Evolutionary conservation across 2,888 invertebrate species (phyloP).

Genomic region (Spicauda simplicius): DNA sequence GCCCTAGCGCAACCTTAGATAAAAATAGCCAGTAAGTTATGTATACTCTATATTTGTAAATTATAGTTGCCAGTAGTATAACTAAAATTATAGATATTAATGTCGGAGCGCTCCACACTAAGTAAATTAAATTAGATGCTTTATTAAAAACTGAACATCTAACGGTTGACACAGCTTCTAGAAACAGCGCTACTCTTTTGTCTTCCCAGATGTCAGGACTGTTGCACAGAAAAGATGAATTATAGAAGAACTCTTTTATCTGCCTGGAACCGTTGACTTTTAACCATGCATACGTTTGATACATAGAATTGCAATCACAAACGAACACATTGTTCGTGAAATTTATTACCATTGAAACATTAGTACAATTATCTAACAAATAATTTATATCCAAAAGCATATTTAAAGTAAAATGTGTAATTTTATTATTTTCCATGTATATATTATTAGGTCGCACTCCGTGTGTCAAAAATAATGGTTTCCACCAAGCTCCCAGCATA

Average conservation of each 20-base stretch:
- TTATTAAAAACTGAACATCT: constrained; percentile 72
- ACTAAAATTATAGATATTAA: constrained; percentile 64
- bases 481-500: constrained; percentile 76
- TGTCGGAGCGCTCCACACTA: constrained; percentile 73
- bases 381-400: constrained; percentile 83
- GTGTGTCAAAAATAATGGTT: constrained; percentile 67
- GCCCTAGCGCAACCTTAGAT: constrained; percentile 79
- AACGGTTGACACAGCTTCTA: constrained; percentile 65
- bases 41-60: constrained; percentile 77
- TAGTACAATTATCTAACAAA: constrained; percentile 62
- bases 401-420: constrained; percentile 74
- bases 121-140: constrained; percentile 66
- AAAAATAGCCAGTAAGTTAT: constrained; percentile 84
- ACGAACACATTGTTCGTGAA: constrained; percentile 81
- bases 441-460: constrained; percentile 66
- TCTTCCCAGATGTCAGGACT: constrained; percentile 76
- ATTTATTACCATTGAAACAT: constrained; percentile 63
- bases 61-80: constrained; percentile 53
- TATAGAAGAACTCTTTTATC: constrained; percentile 62
- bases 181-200: constrained; percentile 67
- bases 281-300: constrained; percentile 70
- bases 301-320: constrained; percentile 81
- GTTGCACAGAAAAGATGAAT: constrained; percentile 69
- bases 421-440: constrained; percentile 75
- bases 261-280: constrained; percentile 63